Base-by-base conservation (phyloP, 2,113 vertebrate genomes). In the Silurus glanis region DNA sequence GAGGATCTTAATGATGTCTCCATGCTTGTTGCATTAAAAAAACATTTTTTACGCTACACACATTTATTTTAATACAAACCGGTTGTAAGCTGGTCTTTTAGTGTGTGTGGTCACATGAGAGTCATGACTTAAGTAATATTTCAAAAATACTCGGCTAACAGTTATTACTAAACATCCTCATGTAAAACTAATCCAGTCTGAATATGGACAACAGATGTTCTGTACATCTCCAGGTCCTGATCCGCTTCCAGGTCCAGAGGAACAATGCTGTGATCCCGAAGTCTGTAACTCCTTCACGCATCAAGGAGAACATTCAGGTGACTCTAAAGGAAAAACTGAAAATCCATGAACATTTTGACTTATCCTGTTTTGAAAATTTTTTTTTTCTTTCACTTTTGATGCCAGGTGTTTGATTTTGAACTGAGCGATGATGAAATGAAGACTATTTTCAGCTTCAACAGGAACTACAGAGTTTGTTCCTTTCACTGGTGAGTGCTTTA, bases 401-500 rank as follows among this genome's bases (percentile, higher is more conserved):
- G 45, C 8, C 69, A 98, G 98, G 96, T 98, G 66, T 97, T 97
- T 95, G 97, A 98, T 92, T 98, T 98, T 92, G 92, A 96, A n/a
- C 90, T 99, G 67, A 95, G 89, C 49, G 94, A 93, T 0, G 95
- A 96, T 9, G 97, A 98, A 13, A 95, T 98, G 93, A 91, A 94
- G 85, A 96, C 95, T 5, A 95, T 98, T 55, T 90, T 95, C 5
- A 92, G 93, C 80, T 98, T 96, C 84, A 96, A 98, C 74, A 95
- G 93, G 90, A 95, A 96, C 92, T 98, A 96, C 95, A 95, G 97
- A 88, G 95, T 53, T 80, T 98, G 96, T 87, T 91, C 92, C 69
- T 92, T 98, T 92, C 61, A 69, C 0, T 90, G 87, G 98, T 99
- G 91, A 96, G 96, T 90, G 9, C 14, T 51, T 62, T 55, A 37